These are phyloP conservation scores for Clangula hyemalis DNA, from an alignment of 2,797 vertebrate species.

Conservation along the genomic window DNA sequence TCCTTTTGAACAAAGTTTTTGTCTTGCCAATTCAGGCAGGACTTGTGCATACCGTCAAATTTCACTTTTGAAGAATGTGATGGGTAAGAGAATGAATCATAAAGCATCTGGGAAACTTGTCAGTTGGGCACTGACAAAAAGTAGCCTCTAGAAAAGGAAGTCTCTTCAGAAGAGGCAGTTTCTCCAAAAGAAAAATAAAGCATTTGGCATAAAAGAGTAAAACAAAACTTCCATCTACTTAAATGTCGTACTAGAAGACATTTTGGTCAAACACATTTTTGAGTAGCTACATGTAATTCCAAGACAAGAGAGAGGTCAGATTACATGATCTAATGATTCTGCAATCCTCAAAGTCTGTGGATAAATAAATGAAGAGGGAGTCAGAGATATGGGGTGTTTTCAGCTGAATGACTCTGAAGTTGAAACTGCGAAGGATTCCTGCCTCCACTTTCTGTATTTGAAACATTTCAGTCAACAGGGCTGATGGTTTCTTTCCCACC, in stretches of 20 bases:
- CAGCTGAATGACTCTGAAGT: neutral
- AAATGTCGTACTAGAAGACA: neutral
- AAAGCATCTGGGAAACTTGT: neutral
- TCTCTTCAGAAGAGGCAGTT: neutral
- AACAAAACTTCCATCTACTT: neutral
- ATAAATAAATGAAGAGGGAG: neutral
- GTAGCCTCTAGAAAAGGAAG: neutral
- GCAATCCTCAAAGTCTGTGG: neutral
- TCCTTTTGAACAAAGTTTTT: neutral
- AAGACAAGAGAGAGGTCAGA: neutral
- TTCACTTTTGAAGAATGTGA: neutral
- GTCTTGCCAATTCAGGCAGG: neutral
- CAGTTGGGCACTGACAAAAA: neutral
- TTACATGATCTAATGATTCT: neutral
- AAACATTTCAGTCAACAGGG: neutral
- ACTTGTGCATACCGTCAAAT: rapidly evolving
- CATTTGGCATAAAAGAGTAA: neutral
- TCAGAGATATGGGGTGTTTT: neutral
- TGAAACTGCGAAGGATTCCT: neutral
- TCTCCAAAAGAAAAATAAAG: neutral
- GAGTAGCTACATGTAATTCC: neutral
- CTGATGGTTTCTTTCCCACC: neutral
- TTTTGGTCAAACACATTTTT: neutral
- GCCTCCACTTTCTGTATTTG: neutral
- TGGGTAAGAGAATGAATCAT: neutral